phyloP scores from a whole-genome alignment of 1,140 invertebrate species.

The Oreohelix idahoensis region DNA sequence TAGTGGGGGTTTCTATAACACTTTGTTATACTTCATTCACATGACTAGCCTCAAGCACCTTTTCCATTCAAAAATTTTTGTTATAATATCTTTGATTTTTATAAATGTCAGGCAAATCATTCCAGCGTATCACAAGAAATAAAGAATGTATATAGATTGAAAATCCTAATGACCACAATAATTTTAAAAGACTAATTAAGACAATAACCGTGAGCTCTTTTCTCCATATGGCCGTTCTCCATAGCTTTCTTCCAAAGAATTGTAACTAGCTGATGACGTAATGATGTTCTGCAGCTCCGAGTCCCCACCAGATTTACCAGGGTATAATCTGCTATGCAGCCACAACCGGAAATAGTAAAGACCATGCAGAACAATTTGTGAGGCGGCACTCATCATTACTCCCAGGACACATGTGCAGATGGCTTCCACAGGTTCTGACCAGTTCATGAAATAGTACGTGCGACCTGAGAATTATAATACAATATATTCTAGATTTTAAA shows the following conservation, averaged over 20 bases:
- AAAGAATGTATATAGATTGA: too few species aligned
- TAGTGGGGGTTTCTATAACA: too few species aligned
- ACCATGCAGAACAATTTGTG: conserved; percentile 59
- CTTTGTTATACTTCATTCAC: too few species aligned
- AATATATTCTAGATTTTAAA: neutral
- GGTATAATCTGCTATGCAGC: conserved; percentile 49
- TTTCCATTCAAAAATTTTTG: too few species aligned
- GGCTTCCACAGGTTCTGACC: conserved; percentile 64
- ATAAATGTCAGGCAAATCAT: too few species aligned
- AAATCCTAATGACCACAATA: too few species aligned
- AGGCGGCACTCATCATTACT: conserved; percentile 54
- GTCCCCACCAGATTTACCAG: conserved; percentile 43
- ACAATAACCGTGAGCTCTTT: neutral
- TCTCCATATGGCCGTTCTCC: neutral
- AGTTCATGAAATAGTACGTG: conserved; percentile 68
- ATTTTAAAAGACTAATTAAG: neutral
- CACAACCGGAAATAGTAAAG: conserved; percentile 57
- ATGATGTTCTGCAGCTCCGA: conserved; percentile 66
- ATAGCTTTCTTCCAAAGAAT: conserved; percentile 40
- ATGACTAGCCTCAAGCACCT: too few species aligned
- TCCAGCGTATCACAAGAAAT: too few species aligned
- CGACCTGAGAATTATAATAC: neutral
- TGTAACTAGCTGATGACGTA: conserved; percentile 45
- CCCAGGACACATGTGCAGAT: conserved; percentile 65
- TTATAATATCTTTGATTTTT: too few species aligned